Evolutionary conservation across 2,797 vertebrate species (phyloP).

Genomic region (Gobionotothen gibberifrons): DNA sequence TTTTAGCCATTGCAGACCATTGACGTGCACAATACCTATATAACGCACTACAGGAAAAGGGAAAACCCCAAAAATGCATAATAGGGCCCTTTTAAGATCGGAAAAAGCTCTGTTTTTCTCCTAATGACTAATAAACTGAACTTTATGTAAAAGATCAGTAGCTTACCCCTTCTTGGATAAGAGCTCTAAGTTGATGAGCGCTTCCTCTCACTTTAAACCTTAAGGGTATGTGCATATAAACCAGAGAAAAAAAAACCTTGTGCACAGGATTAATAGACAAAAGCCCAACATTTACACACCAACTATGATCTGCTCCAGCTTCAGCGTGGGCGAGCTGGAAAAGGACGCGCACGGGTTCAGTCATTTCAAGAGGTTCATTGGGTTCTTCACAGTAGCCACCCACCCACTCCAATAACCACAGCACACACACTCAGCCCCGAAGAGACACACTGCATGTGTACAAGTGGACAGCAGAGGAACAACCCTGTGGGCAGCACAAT

Average conservation of each 20-base stretch:
- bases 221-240: background rate
- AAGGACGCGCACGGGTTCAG: constrained; percentile 2
- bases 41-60: too few relatives aligned
- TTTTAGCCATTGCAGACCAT: too few relatives aligned
- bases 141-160: background rate
- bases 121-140: constrained; percentile 10
- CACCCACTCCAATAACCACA: constrained; percentile 30
- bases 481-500: constrained; percentile 24
- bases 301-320: background rate
- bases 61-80: too few relatives aligned
- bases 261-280: background rate
- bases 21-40: too few relatives aligned
- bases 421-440: constrained; percentile 1
- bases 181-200: background rate
- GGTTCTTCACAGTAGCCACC: constrained; percentile 15
- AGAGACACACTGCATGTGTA: background rate
- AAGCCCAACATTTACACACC: constrained; percentile 3
- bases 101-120: background rate
- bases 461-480: constrained; percentile 7
- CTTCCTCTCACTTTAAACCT: background rate
- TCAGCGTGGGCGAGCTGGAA: constrained; percentile 3
- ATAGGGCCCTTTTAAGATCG: too few relatives aligned
- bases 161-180: background rate
- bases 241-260: background rate
- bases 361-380: constrained; percentile 12